Base-by-base conservation (phyloP, 2,113 vertebrate species). In the Entomyzon cyanotis region DNA sequence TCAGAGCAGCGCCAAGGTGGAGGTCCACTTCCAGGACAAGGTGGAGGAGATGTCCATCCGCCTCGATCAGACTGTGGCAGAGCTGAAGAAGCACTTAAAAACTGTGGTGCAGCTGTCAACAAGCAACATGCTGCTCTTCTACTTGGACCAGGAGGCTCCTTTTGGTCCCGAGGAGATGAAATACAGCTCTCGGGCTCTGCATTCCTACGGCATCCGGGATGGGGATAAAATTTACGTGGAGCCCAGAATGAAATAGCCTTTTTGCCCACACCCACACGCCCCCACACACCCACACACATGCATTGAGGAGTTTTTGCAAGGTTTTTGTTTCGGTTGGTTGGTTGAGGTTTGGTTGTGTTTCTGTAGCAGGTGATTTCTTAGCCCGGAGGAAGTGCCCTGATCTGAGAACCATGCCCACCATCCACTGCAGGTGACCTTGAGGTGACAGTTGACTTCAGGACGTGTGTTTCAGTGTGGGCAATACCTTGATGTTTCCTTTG, bases 161-260 rank as follows among this genome's bases (percentile, higher is more conserved):
- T 94, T 99, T 17, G 99, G 99, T 59, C 99, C 99, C 0, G 99
- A 99, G 95, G 99, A 99, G 97, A 95, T 99, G 98, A 99, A 98
- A 93, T 99, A 98, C 85, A 98, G 98, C 96, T 97, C 97, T 4
- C 98, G 99, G 62, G 99, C 98, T 0, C 97, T 99, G 81, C 99
- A 99, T 80, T 99, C 99, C 25, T 99, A 99, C 41, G 98, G 98
- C 95, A 99, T 99, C 90, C 98, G 98, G 35, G 99, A 99, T 84
- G 99, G 99, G 31, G 99, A 99, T 68, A 99, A 99, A 98, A 99
- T 99, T 74, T 98, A 98, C 4, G 98, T 99, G 65, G 99, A 99
- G 91, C 98, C 98, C 76, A 99, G 98, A 91, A 98, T 96, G 84
- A 99, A 99, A 96, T 99, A 98, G 92, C 97, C 97, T 88, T 81